Percentiles rank a stretch among this genome's conserved stretches.
phyloP scores from a whole-genome alignment of 2,797 vertebrate genomes.

The Malurus leucopterus region DNA sequence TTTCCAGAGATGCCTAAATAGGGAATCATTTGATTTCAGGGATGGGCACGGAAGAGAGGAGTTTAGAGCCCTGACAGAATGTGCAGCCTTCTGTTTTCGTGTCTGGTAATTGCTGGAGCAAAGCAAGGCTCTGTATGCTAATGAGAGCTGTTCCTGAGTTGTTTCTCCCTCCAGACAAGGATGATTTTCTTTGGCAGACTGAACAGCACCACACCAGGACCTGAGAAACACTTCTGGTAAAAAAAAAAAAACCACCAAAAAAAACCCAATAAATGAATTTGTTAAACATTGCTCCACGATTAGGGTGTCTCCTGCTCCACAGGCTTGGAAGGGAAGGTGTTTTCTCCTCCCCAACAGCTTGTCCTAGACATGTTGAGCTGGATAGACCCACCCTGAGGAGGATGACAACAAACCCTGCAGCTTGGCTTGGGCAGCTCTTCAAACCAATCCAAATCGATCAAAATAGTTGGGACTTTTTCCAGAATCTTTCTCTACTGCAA shows the following conservation, averaged over 20 bases:
- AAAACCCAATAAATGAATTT: background rate
- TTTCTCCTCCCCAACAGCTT: background rate
- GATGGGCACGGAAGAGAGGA: background rate
- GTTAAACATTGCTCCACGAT: background rate
- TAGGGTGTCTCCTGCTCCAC: background rate
- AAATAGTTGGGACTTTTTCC: background rate
- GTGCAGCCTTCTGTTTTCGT: background rate
- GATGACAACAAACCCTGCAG: background rate
- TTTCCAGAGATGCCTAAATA: background rate
- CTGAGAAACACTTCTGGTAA: background rate
- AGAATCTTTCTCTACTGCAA: background rate
- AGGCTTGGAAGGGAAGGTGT: background rate
- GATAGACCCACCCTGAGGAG: background rate
- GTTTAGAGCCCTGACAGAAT: constrained; percentile 5
- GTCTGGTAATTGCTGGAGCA: background rate
- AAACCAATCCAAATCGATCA: background rate
- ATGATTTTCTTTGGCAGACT: background rate
- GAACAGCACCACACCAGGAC: background rate
- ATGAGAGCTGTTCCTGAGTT: background rate
- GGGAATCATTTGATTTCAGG: background rate
- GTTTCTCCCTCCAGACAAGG: background rate
- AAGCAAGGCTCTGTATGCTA: background rate
- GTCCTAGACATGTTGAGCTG: background rate
- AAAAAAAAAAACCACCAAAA: background rate
- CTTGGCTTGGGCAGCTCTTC: background rate